Evolutionary conservation across 2,888 invertebrate genomes (phyloP).

Genomic region (Dastarcus helophoroides): DNA sequence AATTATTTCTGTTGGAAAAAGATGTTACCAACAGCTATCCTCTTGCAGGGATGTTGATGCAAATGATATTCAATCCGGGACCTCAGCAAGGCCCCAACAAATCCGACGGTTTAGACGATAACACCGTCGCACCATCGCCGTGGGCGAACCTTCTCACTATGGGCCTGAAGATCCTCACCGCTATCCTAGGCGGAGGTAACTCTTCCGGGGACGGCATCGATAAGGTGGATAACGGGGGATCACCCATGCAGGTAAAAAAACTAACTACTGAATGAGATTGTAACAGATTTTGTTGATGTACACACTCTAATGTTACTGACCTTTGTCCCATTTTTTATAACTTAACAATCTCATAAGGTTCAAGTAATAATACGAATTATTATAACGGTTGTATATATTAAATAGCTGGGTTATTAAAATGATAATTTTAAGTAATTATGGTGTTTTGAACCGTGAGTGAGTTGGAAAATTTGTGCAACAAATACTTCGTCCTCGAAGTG

Average conservation of each 20-base stretch:
- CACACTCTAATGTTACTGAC: too few relatives aligned
- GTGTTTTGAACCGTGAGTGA: too few relatives aligned
- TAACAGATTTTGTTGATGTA: too few relatives aligned
- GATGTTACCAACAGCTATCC: slow-evolving; percentile 9
- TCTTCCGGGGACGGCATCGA: slow-evolving; percentile 71
- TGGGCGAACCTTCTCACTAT: slow-evolving; percentile 82
- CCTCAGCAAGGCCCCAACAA: slow-evolving; percentile 62
- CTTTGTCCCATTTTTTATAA: too few relatives aligned
- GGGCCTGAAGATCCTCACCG: slow-evolving; percentile 75
- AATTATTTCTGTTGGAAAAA: slow-evolving; percentile 6
- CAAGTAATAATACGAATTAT: too few relatives aligned
- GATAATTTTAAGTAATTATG: too few relatives aligned
- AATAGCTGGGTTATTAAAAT: too few relatives aligned
- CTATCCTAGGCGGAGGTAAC: slow-evolving; percentile 65
- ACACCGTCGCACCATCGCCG: slow-evolving; percentile 60
- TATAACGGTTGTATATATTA: too few relatives aligned
- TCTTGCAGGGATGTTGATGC: slow-evolving; percentile 62
- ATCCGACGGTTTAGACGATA: slow-evolving; percentile 62
- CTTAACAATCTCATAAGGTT: too few relatives aligned
- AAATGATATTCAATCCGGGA: slow-evolving; percentile 70
- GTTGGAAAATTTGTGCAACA: too few relatives aligned
- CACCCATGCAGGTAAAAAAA: slow-evolving; percentile 83
- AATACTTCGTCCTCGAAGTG: too few relatives aligned
- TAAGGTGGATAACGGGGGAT: slow-evolving; percentile 79
- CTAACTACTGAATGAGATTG: too few relatives aligned